Conservation (phyloP, 1,140 invertebrate species). For the Calephelis nemesis region DNA sequence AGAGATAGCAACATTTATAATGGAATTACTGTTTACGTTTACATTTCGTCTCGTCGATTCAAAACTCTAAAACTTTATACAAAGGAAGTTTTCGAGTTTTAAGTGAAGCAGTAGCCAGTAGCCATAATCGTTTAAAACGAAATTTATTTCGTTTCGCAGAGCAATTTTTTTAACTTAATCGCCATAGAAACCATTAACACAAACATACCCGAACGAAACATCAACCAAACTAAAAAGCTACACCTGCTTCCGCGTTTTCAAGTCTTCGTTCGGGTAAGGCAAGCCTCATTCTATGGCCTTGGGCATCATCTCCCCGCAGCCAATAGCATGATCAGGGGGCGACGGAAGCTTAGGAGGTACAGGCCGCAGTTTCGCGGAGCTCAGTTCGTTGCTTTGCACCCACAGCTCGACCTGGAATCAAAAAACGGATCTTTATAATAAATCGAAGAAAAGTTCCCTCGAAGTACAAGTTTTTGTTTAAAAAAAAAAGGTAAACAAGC, state of each 20-base stretch:
- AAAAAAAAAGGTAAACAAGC: no score
- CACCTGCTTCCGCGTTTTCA: constrained; percentile 33
- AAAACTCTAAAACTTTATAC: no score
- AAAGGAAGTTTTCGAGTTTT: no score
- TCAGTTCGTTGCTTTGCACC: constrained; percentile 74
- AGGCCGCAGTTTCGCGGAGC: constrained; percentile 64
- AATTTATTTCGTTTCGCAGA: no score
- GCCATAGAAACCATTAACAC: constrained; percentile 3
- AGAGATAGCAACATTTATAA: no score
- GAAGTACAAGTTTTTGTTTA: no score
- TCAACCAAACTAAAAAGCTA: constrained; percentile 23
- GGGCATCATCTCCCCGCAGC: constrained; percentile 53
- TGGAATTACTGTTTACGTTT: no score
- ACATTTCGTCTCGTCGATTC: no score
- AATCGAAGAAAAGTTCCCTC: background rate
- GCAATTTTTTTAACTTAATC: background rate
- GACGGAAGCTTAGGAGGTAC: constrained; percentile 32
- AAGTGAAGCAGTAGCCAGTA: no score
- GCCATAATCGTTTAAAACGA: no score
- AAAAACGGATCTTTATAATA: background rate
- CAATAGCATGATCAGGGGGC: constrained; percentile 29
- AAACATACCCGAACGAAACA: constrained; percentile 32
- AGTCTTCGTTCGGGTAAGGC: constrained; percentile 40
- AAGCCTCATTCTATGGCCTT: constrained; percentile 47
- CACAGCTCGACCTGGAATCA: constrained; percentile 70